Evolutionary conservation across 2,888 invertebrate species (phyloP).

Genomic region (Nemapogon koenigi): DNA sequence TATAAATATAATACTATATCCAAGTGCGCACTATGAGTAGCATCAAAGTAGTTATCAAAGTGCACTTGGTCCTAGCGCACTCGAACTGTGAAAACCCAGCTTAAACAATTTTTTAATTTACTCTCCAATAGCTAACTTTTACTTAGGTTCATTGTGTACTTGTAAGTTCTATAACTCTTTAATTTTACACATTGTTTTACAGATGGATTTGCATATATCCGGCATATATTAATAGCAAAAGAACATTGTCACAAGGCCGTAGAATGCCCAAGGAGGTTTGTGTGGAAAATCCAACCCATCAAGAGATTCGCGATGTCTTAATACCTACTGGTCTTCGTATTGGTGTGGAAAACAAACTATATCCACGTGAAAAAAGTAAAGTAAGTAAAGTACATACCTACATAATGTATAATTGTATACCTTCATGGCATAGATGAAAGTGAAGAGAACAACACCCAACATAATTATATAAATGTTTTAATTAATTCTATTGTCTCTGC

Average conservation of each 20-base stretch:
- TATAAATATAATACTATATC: no score
- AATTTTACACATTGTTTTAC: constrained; percentile 23
- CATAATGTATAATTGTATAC: no score
- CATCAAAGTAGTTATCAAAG: no score
- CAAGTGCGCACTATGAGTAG: no score
- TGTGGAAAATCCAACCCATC: constrained; percentile 94
- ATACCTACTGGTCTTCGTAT: constrained; percentile 82
- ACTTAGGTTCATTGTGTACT: not conserved
- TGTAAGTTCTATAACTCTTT: not conserved
- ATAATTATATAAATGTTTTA: no score
- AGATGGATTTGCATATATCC: constrained; percentile 98
- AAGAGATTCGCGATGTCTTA: constrained; percentile 94
- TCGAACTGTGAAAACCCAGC: constrained; percentile 8
- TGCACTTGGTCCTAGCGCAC: no score
- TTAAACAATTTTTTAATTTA: not conserved
- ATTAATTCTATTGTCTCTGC: no score
- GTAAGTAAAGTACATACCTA: no score
- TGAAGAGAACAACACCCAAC: no score
- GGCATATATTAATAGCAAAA: constrained; percentile 93
- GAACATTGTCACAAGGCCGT: constrained; percentile 88
- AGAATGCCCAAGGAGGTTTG: constrained; percentile 83
- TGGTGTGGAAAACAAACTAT: constrained; percentile 91
- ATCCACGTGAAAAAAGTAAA: constrained; percentile 89
- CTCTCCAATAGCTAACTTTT: not conserved
- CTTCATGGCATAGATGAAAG: no score